Evolutionary conservation across 2,888 invertebrate genomes (phyloP), one percentile per base, ranked within the genome.

Genomic region (Chrysolina americana): DNA sequence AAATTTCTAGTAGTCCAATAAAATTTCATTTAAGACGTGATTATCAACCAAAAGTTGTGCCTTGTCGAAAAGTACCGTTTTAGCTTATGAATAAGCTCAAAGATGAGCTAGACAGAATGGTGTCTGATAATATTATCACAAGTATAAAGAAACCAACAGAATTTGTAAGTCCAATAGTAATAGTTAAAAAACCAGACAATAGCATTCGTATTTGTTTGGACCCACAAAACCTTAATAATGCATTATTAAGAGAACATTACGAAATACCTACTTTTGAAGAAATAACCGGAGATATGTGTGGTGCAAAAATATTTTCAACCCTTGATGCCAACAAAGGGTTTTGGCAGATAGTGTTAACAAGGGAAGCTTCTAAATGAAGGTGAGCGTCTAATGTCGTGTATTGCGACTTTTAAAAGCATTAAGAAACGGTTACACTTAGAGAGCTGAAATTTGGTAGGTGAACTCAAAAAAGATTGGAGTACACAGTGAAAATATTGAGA

Each of bases 131-230:
- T 21, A 66, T 66, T 21, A 48, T 66, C 11, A 66, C n/a, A 21
- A 47, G 13, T 56, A 28, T 70, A 2, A 63, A 13, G 4, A 70
- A 76, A 56, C 69, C 74, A 3, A 69, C 80, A 36, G 79, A 81
- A 63, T 82, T 73, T 70, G 79, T 80, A 19, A 77, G 79, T 68
- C 78, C 76, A 15, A 75, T 81, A 21, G 77, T 80, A 3, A 50
- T 80, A 11, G 75, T 76, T 10, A 44, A 73, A n/a, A 64, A 81
- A 81, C 66, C 74, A 64, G 56, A 70, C 70, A 70, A 65, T 44
- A 19, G 23, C 13, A 41, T 78, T 15, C 56, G 76, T 70, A 74
- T 78, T 62, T 74, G 74, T 44, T 41, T 76, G 50, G 77, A 78
- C 56, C 73, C 77, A 10, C 36, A 69, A 47, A 59, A 65, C 9